Evolutionary conservation across 1,140 invertebrate species (phyloP).

Genomic region (Diploscapter pachys): DNA sequence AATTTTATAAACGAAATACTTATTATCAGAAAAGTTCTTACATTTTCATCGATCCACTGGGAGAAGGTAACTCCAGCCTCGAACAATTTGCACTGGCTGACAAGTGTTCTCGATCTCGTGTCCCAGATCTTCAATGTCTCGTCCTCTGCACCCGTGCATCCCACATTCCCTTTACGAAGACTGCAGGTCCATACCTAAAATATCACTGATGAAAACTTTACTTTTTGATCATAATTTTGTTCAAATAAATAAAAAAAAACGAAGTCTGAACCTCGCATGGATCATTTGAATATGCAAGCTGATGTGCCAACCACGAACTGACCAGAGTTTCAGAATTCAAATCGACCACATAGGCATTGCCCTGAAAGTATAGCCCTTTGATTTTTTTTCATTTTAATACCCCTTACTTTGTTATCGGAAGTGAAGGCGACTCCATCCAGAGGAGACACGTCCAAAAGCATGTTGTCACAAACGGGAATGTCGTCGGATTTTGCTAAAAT

Average conservation of each 20-base stretch:
- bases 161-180: conserved; percentile 20
- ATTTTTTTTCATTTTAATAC: no score
- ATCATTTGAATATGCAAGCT: conserved; percentile 24
- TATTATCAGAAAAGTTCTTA: neutral
- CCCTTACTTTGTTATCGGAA: no score
- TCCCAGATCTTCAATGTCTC: conserved; percentile 29
- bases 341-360: conserved; percentile 21
- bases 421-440: no score
- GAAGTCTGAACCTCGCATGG: conserved; percentile 25
- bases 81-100: conserved; percentile 21
- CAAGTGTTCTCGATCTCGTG: neutral
- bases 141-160: conserved; percentile 30
- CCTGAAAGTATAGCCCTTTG: neutral
- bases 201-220: neutral
- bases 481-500: no score
- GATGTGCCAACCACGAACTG: conserved; percentile 21
- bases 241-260: conserved; percentile 13
- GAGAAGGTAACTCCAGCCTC: conserved; percentile 37
- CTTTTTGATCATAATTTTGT: neutral
- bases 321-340: neutral
- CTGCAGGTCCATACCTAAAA: conserved; percentile 31
- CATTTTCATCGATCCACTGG: conserved; percentile 6
- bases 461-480: no score
- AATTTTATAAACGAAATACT: conserved; percentile 6
- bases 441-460: no score